A percentile compares a stretch with the other conserved stretches of the same genome.
Evolutionary conservation across 1,140 invertebrate genomes (phyloP).

Genomic region (Branchinecta lindahli): DNA sequence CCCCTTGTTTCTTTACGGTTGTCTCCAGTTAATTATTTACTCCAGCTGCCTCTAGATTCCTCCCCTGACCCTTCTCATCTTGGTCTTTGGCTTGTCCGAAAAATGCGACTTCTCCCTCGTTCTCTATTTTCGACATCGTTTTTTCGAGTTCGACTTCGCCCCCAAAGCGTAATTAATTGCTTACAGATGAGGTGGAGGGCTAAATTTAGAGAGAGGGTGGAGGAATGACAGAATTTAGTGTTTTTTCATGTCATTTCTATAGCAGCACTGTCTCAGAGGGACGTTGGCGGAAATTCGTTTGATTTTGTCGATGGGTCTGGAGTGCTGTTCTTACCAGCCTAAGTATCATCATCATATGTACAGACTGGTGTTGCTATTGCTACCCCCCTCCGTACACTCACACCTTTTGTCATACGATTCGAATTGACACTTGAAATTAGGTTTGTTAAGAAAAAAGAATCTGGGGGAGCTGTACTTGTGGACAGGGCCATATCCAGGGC

Average conservation of each 20-base stretch:
- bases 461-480: too few species aligned
- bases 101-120: not conserved
- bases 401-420: too few species aligned
- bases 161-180: constrained; percentile 10
- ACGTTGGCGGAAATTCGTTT: too few species aligned
- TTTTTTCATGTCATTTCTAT: not conserved
- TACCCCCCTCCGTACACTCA: too few species aligned
- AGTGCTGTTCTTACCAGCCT: too few species aligned
- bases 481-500: too few species aligned
- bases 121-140: constrained; percentile 3
- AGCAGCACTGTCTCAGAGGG: too few species aligned
- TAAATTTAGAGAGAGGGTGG: not conserved
- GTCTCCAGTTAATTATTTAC: not conserved
- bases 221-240: not conserved
- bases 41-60: not conserved
- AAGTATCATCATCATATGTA: too few species aligned
- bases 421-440: too few species aligned
- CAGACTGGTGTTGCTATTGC: too few species aligned
- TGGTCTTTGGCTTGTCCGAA: not conserved
- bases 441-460: too few species aligned
- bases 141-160: not conserved
- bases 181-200: not conserved
- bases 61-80: not conserved
- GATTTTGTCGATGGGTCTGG: too few species aligned
- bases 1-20: not conserved